Percentiles rank a stretch among this genome's conserved stretches.
Evolutionary conservation across 2,888 invertebrate genomes (phyloP).

Genomic region (Gymnocheta viridis): DNA sequence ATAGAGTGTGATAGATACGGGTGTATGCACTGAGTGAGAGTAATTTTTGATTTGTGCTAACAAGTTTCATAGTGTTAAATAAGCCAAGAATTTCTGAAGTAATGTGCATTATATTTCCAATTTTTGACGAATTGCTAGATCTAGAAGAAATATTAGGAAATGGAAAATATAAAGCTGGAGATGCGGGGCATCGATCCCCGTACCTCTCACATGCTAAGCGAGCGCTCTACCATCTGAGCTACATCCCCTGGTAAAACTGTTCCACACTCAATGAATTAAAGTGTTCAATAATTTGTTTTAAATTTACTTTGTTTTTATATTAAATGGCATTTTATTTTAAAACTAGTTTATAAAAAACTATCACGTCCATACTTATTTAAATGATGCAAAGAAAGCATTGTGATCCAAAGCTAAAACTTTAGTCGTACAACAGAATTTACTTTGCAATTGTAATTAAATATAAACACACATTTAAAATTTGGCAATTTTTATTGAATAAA

Average conservation of each 20-base stretch:
- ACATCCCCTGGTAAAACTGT: conserved; percentile 28
- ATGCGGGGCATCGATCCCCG: conserved; percentile 81
- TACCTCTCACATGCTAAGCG: conserved; percentile 82
- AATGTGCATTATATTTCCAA: no score
- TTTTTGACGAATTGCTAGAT: background rate
- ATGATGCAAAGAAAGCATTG: background rate
- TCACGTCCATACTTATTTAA: background rate
- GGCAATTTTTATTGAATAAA: background rate
- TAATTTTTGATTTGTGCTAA: background rate
- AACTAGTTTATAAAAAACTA: background rate
- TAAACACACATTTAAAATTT: background rate
- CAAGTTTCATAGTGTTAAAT: background rate
- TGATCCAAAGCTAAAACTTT: background rate
- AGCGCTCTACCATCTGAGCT: conserved; percentile 81
- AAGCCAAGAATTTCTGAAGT: background rate
- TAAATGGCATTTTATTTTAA: background rate
- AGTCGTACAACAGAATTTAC: background rate
- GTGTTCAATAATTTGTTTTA: background rate
- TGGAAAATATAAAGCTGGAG: conserved; percentile 73
- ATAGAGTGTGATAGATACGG: background rate
- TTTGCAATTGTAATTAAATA: background rate
- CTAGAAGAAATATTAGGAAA: background rate
- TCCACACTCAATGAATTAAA: background rate
- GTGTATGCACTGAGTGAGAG: background rate
- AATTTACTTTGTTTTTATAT: background rate